Evolutionary conservation across 2,797 vertebrate genomes (phyloP), one percentile per base, ranked within the genome.

Genomic region (Diplodus puntazzo): DNA sequence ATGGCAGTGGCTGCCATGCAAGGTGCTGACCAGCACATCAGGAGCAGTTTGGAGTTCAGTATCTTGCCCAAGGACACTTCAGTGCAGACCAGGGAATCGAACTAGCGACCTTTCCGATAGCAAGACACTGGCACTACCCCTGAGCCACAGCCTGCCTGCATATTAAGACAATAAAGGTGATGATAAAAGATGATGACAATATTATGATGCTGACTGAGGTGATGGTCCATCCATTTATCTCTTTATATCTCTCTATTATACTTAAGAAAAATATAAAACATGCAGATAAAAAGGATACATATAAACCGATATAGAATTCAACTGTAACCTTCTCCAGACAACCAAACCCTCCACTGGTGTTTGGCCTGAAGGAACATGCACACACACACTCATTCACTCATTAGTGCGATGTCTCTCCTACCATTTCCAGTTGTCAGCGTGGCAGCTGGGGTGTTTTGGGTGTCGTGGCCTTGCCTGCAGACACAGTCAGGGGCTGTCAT

Each of bases 351-450:
- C n/a, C 1, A 43, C 45, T 62, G 46, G 57, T 73, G 66, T 72
- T n/a, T 57, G 55, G 65, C 69, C 64, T 68, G 23, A 52, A 62
- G 71, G 39, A 73, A 70, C 17, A 68, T 20, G 64, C 34, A 73
- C 52, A 58, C 63, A 73, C 61, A 55, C 39, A 78, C 21, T 43
- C 55, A 25, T 27, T 53, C 55, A 79, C 88, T 92, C 92, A 92
- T 95, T 95, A 94, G 82, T 77, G 75, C 79, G 82, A 94, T 94
- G 82, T 93, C 82, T 84, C 69, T 87, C 73, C 77, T 84, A 88
- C 83, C 84, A 86, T 92, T 94, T 92, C 75, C 84, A 92, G 87
- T 88, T 95, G 93, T 94, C 92, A 93, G 79, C 84, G 85, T 86
- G 78, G 81, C 88, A 92, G 82, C 77, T 77, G 61, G 60, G 75